These are phyloP conservation scores for Stegophylla sp. DNA, from an alignment of 2,888 invertebrate species.

Conservation along the genomic window DNA sequence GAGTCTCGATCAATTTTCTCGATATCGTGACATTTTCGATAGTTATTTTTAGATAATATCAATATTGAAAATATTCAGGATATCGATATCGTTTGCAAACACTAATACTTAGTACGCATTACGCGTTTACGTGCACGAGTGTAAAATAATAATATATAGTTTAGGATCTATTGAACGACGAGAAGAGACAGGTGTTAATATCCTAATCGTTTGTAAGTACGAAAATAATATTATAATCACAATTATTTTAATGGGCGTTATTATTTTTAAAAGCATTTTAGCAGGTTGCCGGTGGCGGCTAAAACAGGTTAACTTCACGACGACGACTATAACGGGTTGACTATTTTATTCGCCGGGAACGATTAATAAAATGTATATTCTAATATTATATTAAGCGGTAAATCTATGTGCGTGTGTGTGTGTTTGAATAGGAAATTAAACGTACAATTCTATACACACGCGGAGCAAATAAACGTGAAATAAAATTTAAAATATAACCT, in stretches of 20 bases:
- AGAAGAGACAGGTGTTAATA: slow-evolving; percentile 16
- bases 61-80: too few relatives aligned
- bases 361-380: too few relatives aligned
- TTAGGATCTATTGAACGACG: neutral
- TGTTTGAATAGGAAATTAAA: neutral
- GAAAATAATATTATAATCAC: slow-evolving; percentile 24
- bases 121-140: neutral
- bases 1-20: too few relatives aligned
- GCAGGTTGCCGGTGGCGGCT: slow-evolving; percentile 4
- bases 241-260: neutral
- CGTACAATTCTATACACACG: neutral
- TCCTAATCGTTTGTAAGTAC: slow-evolving; percentile 2
- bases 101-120: too few relatives aligned
- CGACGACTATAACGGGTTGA: slow-evolving; percentile 14
- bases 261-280: neutral
- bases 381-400: neutral
- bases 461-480: neutral
- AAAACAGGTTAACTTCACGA: slow-evolving; percentile 15
- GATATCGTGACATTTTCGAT: too few relatives aligned
- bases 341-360: neutral
- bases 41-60: too few relatives aligned
- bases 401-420: too few relatives aligned
- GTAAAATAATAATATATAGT: neutral
- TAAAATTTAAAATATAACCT: neutral
- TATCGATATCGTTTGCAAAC: too few relatives aligned